phyloP scores from a whole-genome alignment of 2,888 invertebrate genomes.

The Mystacides longicornis region DNA sequence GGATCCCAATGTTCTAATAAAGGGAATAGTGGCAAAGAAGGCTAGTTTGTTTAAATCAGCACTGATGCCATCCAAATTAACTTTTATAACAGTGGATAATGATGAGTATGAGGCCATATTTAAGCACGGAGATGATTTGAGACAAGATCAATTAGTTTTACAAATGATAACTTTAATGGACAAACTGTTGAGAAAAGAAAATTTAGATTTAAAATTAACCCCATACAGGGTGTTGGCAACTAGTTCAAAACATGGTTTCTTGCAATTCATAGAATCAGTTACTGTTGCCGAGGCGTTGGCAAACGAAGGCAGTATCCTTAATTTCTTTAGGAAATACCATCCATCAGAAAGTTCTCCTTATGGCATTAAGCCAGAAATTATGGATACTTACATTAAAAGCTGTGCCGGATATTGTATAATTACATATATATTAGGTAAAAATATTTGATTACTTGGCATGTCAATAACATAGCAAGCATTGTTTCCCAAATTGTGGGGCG shows the following conservation, averaged over 20 bases:
- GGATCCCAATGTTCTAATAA: slow-evolving; percentile 85
- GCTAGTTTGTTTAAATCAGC: slow-evolving; percentile 94
- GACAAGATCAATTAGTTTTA: slow-evolving; percentile 95
- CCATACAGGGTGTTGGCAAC: slow-evolving; percentile 95
- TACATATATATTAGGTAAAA: slow-evolving; percentile 77
- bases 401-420: slow-evolving; percentile 98
- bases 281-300: slow-evolving; percentile 88
- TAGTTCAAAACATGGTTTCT: slow-evolving; percentile 91
- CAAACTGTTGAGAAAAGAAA: slow-evolving; percentile 85
- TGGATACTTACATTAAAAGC: slow-evolving; percentile 95
- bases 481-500: neutral
- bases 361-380: slow-evolving; percentile 87
- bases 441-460: slow-evolving; percentile 10
- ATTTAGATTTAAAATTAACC: slow-evolving; percentile 91
- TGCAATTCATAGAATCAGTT: slow-evolving; percentile 90
- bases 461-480: neutral
- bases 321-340: slow-evolving; percentile 85
- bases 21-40: slow-evolving; percentile 81
- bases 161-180: slow-evolving; percentile 99
- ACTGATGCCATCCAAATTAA: slow-evolving; percentile 86
- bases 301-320: slow-evolving; percentile 82
- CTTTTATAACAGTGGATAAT: slow-evolving; percentile 76
- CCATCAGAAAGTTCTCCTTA: slow-evolving; percentile 83
- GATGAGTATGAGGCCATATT: slow-evolving; percentile 92
- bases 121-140: slow-evolving; percentile 94